Evolutionary conservation across 2,797 vertebrate genomes (phyloP), one percentile per base, ranked within the genome.

Genomic region (Allobates femoralis): DNA sequence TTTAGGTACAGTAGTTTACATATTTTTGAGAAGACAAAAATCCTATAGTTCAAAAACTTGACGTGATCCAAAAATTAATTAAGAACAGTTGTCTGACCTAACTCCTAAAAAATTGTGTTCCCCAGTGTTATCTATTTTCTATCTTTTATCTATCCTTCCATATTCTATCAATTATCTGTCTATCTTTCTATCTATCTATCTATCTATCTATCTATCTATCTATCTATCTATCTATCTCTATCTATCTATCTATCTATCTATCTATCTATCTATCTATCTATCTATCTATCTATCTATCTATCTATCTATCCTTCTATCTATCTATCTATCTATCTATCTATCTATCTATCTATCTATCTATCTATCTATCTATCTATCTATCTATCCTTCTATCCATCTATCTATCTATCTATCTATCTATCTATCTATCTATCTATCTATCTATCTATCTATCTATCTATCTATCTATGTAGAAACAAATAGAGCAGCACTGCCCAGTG

Each of bases 201-300:
- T 66, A 28, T 30, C 62, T 66, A 66, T 66, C 30, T 67, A 28
- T 51, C 50, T 32, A 79, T 79, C 19, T 46, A 60, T 62, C 56
- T 46, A 62, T 60, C 18, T 78, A 55, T 74, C 62, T 91, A 90
- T 91, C 88, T 90, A 41, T 89, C 69, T 81, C 21, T 79, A 79
- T 79, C 28, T 79, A 79, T 60, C 50, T 51, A 76, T 51, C 74
- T 74, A 46, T 46, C 34, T 55, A 79, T 79, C 71, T 30, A 77
- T 77, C 26, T 77, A 53, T 77, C 75, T 55, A 32, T 34, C 53
- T 78, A 28, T 78, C 26, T 78, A 53, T 78, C 53, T 77, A 77
- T 79, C 30, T 62, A 79, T 62, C 56, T 62, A 79, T 80, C 75
- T 50, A 81, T 67, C 75, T 50, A 81, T 69, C n/a, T 81, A 66